phyloP scores from a whole-genome alignment of 2,113 vertebrate genomes.

The Mugil cephalus region DNA sequence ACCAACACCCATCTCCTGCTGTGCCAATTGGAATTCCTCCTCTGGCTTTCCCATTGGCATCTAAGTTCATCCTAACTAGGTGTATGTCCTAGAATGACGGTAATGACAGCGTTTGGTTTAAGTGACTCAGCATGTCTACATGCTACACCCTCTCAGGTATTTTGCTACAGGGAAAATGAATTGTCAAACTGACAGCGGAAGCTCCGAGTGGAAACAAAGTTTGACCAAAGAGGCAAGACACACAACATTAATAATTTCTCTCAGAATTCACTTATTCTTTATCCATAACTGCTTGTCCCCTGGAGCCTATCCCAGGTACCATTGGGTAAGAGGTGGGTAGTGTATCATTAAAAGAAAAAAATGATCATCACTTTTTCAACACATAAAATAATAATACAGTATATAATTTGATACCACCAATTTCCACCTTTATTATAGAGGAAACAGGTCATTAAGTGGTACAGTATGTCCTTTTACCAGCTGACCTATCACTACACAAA shows the following conservation, averaged over 20 bases:
- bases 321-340: too few relatives aligned
- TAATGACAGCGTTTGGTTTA: conserved; percentile 62
- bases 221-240: too few relatives aligned
- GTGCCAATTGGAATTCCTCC: conserved; percentile 53
- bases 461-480: too few relatives aligned
- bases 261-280: neutral
- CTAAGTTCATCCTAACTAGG: neutral
- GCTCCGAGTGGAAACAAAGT: conserved; percentile 6
- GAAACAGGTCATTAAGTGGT: too few relatives aligned
- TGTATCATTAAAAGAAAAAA: too few relatives aligned
- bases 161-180: conserved; percentile 35
- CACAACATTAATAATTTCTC: neutral
- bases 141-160: conserved; percentile 57
- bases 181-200: conserved; percentile 14
- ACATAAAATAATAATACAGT: too few relatives aligned
- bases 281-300: too few relatives aligned
- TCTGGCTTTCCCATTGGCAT: conserved; percentile 30
- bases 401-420: too few relatives aligned
- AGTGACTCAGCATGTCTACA: conserved; percentile 38
- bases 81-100: conserved; percentile 49
- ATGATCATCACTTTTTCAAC: too few relatives aligned
- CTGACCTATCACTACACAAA: too few relatives aligned
- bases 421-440: too few relatives aligned
- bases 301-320: too few relatives aligned
- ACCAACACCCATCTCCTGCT: conserved; percentile 53